Evolutionary conservation across 2,113 vertebrate species (phyloP).

Genomic region (Forbesichthys papilliferus): DNA sequence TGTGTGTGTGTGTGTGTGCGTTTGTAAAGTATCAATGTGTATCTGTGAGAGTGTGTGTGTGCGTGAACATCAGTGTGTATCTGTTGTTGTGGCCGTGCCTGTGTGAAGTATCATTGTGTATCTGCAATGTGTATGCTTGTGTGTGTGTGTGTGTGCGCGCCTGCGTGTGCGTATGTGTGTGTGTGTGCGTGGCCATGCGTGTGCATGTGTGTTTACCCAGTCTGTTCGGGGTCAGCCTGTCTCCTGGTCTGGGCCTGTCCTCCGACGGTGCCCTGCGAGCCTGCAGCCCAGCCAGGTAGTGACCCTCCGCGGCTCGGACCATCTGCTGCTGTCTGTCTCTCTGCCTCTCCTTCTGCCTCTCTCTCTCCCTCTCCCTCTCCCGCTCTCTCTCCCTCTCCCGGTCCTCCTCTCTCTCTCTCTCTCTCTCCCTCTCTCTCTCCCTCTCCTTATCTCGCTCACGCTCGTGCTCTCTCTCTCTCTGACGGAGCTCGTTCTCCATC

Average conservation of each 20-base stretch:
- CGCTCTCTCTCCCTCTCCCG: constrained; percentile 78
- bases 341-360: constrained; percentile 83
- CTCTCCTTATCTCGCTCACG: constrained; percentile 83
- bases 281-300: constrained; percentile 88
- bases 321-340: constrained; percentile 89
- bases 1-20: not conserved
- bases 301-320: constrained; percentile 84
- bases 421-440: constrained; percentile 79
- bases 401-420: constrained; percentile 80
- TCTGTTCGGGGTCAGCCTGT: constrained; percentile 85
- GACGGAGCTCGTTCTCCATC: constrained; percentile 93
- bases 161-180: constrained; percentile 12
- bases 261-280: constrained; percentile 81
- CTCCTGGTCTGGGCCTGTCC: constrained; percentile 82
- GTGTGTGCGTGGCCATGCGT: constrained; percentile 8
- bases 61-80: not conserved
- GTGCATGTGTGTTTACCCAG: constrained; percentile 74
- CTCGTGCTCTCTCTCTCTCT: constrained; percentile 85
- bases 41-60: not conserved
- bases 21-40: not conserved
- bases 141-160: constrained; percentile 17
- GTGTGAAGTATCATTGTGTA: not conserved
- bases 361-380: constrained; percentile 82
- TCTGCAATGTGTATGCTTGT: not conserved
- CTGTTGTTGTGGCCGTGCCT: not conserved